phyloP scores from a whole-genome alignment of 2,113 vertebrate species.

The Butorides virescens region DNA sequence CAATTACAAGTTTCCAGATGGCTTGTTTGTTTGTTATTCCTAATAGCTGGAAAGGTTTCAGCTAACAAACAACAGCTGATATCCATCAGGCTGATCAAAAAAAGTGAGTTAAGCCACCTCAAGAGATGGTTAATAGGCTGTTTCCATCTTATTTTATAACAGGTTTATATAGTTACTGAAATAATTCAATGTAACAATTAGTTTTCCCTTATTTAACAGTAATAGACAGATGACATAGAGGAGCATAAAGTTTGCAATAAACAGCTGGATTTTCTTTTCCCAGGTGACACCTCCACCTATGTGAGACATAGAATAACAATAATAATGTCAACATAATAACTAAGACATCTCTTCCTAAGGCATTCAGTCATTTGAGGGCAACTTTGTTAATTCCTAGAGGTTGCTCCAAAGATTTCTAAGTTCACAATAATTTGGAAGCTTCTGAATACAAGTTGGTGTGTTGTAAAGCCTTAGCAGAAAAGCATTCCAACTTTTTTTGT shows the following conservation, averaged over 20 bases:
- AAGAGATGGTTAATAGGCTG: not conserved
- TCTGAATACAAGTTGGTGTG: not conserved
- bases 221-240: not conserved
- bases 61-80: not conserved
- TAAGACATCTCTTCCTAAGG: not conserved
- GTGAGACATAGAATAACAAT: not conserved
- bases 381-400: too few relatives aligned
- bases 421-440: not conserved
- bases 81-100: not conserved
- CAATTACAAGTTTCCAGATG: not conserved
- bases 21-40: not conserved
- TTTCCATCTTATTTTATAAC: not conserved
- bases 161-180: not conserved
- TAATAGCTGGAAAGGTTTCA: not conserved
- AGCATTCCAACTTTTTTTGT: not conserved
- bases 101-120: not conserved
- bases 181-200: not conserved
- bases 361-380: fast-evolving
- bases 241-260: not conserved
- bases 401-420: not conserved
- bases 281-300: not conserved
- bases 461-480: not conserved
- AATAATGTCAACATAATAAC: not conserved
- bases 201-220: not conserved
- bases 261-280: not conserved